phyloP scores from a whole-genome alignment of 2,888 invertebrate species.

The Cheilosia scutellata region DNA sequence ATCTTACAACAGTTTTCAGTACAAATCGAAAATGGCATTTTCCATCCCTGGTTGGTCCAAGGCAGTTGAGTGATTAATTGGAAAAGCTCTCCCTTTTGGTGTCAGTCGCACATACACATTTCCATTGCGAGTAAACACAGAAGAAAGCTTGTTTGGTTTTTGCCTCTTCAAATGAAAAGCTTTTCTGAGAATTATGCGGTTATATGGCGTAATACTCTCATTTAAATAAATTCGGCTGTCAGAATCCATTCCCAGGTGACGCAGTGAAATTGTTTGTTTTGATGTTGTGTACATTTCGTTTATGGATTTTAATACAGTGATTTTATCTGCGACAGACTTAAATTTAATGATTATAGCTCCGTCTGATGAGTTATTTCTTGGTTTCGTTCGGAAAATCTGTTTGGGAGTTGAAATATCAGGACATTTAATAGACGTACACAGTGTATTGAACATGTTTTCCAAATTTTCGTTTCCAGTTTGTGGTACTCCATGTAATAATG shows the following conservation, averaged over 20 bases:
- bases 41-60: too few relatives aligned
- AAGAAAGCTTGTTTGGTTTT: neutral
- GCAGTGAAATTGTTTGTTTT: neutral
- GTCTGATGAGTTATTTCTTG: constrained; percentile 1
- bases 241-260: neutral
- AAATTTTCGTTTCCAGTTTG: neutral
- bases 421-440: neutral
- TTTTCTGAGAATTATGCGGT: too few relatives aligned
- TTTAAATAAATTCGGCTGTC: neutral
- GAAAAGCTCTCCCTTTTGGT: too few relatives aligned
- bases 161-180: too few relatives aligned
- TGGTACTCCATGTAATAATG: neutral
- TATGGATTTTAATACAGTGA: neutral
- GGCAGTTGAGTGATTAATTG: too few relatives aligned
- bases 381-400: neutral
- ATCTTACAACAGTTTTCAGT: too few relatives aligned
- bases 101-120: too few relatives aligned
- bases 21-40: too few relatives aligned
- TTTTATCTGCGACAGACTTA: constrained; percentile 4
- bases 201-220: too few relatives aligned
- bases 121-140: too few relatives aligned
- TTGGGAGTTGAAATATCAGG: neutral
- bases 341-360: neutral
- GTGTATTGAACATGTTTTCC: neutral
- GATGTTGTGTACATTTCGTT: neutral